A percentile compares a stretch with the other conserved stretches of the same genome.
These are phyloP conservation scores for Mobula hypostoma DNA, from an alignment of 2,113 vertebrate genomes.

Conservation along the genomic window DNA sequence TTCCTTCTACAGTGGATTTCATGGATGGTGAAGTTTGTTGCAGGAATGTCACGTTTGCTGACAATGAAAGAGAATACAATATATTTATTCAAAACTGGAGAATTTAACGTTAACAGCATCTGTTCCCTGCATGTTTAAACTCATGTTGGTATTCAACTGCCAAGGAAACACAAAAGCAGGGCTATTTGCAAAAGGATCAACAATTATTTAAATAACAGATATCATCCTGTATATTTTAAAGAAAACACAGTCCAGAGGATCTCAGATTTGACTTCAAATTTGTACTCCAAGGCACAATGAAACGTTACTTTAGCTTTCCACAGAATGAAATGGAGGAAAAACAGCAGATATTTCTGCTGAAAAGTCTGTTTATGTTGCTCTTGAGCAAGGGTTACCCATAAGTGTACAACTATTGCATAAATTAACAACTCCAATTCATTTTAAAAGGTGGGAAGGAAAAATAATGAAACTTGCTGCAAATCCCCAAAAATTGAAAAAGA, in stretches of 20 bases:
- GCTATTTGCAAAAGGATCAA: background rate
- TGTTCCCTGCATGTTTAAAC: background rate
- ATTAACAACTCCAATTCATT: no score
- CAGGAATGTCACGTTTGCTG: constrained; percentile 87
- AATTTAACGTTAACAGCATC: background rate
- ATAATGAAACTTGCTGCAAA: no score
- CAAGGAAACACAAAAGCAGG: background rate
- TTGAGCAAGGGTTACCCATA: background rate
- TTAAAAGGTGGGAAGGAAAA: no score
- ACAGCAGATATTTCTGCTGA: background rate
- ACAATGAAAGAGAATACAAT: background rate
- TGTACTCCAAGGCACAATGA: background rate
- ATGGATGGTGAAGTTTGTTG: constrained; percentile 83
- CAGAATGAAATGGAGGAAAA: background rate
- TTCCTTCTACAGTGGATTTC: constrained; percentile 92
- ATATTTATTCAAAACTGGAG: background rate
- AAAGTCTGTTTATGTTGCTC: background rate
- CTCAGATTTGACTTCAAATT: background rate
- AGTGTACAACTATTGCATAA: background rate
- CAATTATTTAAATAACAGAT: background rate
- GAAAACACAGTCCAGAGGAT: background rate
- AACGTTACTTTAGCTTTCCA: background rate
- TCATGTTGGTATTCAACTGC: background rate
- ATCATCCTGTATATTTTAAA: background rate
- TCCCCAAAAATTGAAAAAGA: no score